phyloP scores from a whole-genome alignment of 2,888 invertebrate species.

The Tetanocera ferruginea region DNA sequence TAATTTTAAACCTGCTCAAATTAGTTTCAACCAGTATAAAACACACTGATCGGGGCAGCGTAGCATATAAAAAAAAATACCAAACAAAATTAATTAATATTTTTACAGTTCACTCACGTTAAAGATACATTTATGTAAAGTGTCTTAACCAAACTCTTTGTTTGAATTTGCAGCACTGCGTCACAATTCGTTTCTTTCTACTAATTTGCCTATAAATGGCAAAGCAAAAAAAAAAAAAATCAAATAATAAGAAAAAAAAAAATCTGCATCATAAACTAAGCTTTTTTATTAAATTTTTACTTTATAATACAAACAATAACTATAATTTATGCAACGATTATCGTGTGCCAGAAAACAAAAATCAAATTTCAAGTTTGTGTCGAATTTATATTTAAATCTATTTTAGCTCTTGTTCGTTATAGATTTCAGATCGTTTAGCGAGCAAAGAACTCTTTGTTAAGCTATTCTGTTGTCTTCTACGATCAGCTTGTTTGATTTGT shows the following conservation, averaged over 20 bases:
- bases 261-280: background rate
- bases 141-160: too few species aligned
- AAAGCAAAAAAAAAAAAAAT: background rate
- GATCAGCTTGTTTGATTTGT: constrained; percentile 15
- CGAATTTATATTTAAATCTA: too few species aligned
- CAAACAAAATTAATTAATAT: too few species aligned
- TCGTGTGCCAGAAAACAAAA: constrained; percentile 20
- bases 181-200: background rate
- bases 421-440: too few species aligned
- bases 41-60: background rate
- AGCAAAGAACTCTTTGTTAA: too few species aligned
- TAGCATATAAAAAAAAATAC: background rate
- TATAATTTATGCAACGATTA: constrained; percentile 25
- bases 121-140: too few species aligned
- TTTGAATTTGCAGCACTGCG: background rate
- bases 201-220: constrained; percentile 22
- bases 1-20: background rate
- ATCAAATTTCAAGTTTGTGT: background rate
- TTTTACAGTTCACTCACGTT: background rate
- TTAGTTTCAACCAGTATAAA: background rate
- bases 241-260: too few species aligned
- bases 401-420: too few species aligned
- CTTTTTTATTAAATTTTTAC: background rate
- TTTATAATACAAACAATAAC: background rate
- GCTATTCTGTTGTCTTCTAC: background rate